These are phyloP conservation scores for Bos taurus DNA, from an alignment of 2,113 vertebrate genomes.

Conservation along the genomic window DNA sequence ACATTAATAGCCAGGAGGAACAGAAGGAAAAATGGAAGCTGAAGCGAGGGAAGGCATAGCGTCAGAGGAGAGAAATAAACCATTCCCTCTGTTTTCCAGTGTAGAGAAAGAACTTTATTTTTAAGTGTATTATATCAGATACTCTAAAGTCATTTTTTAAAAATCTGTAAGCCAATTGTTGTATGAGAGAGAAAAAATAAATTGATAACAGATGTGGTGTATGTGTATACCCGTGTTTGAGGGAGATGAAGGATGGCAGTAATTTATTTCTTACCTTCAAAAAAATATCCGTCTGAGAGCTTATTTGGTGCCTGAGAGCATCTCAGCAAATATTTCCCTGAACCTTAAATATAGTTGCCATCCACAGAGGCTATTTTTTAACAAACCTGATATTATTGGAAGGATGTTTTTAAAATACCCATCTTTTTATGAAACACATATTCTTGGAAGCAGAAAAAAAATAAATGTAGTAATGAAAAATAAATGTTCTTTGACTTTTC, in stretches of 20 bases:
- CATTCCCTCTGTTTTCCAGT: neutral
- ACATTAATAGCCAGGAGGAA: neutral
- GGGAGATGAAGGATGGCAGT: neutral
- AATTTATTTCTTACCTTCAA: conserved; percentile 45
- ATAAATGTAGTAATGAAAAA: neutral
- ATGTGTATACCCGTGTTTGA: neutral
- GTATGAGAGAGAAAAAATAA: neutral
- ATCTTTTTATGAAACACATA: neutral
- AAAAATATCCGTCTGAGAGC: neutral
- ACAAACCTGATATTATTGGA: neutral
- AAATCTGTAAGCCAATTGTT: conserved; percentile 18
- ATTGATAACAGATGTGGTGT: conserved; percentile 31
- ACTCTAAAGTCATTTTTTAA: neutral
- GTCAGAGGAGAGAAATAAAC: neutral
- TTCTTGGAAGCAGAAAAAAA: neutral
- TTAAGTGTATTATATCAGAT: neutral
- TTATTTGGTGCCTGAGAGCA: conserved; percentile 9
- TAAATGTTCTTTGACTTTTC: conserved; percentile 59
- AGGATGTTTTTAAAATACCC: neutral
- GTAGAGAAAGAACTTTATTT: neutral
- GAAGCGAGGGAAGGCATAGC: neutral
- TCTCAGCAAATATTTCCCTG: conserved; percentile 15
- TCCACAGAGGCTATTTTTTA: neutral
- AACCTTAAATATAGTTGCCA: conserved; percentile 5
- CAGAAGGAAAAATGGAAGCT: neutral